Conservation (phyloP, 2,797 vertebrate species). For the Notamacropus eugenii region DNA sequence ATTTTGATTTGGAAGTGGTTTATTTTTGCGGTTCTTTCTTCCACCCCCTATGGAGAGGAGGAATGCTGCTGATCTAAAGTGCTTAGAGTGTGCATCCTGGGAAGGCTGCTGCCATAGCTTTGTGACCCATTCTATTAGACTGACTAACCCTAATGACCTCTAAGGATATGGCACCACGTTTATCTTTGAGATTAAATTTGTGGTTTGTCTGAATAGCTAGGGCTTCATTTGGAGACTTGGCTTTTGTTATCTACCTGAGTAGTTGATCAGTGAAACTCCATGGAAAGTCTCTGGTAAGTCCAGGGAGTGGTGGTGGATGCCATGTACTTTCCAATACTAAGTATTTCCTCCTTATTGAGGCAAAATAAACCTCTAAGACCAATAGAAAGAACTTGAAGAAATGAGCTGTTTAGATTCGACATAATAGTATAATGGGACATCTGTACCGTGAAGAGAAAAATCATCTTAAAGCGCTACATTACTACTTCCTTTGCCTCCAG, state of each 20-base stretch:
- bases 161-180: neutral
- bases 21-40: conserved; percentile 7
- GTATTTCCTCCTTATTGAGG: conserved; percentile 2
- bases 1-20: conserved; percentile 22
- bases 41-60: neutral
- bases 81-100: neutral
- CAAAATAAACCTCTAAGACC: conserved; percentile 7
- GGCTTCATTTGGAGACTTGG: neutral
- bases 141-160: conserved; percentile 1
- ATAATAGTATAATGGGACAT: neutral
- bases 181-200: neutral
- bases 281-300: neutral
- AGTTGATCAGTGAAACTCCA: neutral
- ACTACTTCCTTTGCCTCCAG: neutral
- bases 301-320: neutral
- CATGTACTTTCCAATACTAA: conserved; percentile 20
- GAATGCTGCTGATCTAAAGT: neutral
- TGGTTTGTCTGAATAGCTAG: neutral
- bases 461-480: neutral
- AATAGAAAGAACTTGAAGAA: conserved; percentile 23
- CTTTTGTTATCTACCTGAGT: neutral
- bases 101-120: neutral
- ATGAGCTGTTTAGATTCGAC: conserved; percentile 4
- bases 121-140: neutral
- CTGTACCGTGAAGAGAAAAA: neutral